Evolutionary conservation across 1,140 invertebrate genomes (phyloP).

Genomic region (Parapsyche elsis): DNA sequence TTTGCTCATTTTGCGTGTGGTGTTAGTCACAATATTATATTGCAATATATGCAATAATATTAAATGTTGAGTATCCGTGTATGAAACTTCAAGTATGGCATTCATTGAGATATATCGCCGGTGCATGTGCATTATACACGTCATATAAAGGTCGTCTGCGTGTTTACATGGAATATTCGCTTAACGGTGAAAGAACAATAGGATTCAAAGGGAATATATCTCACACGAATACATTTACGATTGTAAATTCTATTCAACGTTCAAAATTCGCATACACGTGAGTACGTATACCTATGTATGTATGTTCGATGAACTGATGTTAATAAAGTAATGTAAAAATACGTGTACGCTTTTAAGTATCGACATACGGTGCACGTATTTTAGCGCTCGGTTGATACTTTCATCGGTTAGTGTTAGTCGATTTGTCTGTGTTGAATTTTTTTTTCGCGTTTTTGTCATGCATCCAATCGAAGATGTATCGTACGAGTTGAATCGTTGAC

Average conservation of each 20-base stretch:
- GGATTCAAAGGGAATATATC: constrained; percentile 26
- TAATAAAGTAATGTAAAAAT: no score
- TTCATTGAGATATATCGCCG: constrained; percentile 39
- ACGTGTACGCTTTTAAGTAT: no score
- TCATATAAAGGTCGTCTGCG: constrained; percentile 38
- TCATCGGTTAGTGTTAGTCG: not conserved
- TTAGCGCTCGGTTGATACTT: not conserved
- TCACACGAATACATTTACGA: not conserved
- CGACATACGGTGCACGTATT: not conserved
- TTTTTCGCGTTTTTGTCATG: not conserved
- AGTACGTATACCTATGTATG: no score
- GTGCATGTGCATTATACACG: constrained; percentile 29
- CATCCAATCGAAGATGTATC: not conserved
- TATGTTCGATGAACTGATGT: no score
- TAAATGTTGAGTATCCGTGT: not conserved
- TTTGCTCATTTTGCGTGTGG: not conserved
- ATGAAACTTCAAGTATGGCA: constrained; percentile 1
- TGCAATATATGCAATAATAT: not conserved
- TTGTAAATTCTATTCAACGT: not conserved
- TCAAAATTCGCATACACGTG: not conserved
- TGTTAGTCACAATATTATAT: not conserved
- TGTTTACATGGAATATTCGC: constrained; percentile 35
- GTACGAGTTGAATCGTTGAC: not conserved
- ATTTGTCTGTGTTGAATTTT: not conserved
- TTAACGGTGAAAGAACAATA: constrained; percentile 38